Conservation (phyloP, 2,888 invertebrate species). For the Apodemia duryi region DNA sequence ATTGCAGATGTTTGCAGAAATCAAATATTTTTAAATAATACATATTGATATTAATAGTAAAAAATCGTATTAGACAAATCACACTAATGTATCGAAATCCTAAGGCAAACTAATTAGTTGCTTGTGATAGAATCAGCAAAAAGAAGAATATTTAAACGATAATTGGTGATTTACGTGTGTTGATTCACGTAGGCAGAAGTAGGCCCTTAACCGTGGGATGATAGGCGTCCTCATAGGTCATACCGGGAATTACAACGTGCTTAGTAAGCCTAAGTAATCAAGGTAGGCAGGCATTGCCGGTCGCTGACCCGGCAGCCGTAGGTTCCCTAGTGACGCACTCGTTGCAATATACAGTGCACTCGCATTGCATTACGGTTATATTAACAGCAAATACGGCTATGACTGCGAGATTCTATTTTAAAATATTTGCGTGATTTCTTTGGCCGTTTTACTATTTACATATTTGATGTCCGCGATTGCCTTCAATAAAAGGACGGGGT, state of each 20-base stretch:
- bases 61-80: too few relatives aligned
- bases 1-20: too few relatives aligned
- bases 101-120: neutral
- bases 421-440: too few relatives aligned
- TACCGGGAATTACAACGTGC: neutral
- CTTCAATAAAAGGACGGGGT: too few relatives aligned
- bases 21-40: too few relatives aligned
- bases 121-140: neutral
- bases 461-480: too few relatives aligned
- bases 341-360: neutral
- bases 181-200: neutral
- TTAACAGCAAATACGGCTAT: neutral
- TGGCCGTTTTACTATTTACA: too few relatives aligned
- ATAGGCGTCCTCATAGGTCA: neutral
- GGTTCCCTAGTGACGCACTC: conserved; percentile 6
- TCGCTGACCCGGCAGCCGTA: neutral
- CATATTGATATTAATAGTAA: too few relatives aligned
- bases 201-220: neutral
- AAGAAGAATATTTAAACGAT: neutral
- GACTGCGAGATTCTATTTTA: neutral
- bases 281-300: neutral
- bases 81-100: too few relatives aligned
- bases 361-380: conserved; percentile 2
- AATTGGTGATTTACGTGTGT: neutral
- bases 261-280: neutral